Conservation (phyloP, 2,113 vertebrate genomes). For the western clawed frog (Xenopus tropicalis) region DNA sequence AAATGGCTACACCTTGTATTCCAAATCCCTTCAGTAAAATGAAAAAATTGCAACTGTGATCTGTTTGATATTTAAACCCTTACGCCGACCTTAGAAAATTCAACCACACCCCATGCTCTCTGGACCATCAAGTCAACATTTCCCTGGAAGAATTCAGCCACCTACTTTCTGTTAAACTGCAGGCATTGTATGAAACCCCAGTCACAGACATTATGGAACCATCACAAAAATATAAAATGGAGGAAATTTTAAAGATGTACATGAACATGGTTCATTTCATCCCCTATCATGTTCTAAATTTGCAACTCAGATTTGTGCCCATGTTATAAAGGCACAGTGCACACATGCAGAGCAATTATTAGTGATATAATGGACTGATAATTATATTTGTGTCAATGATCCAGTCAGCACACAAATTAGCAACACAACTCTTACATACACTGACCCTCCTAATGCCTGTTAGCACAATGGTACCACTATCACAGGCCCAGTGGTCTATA, state of each 20-base stretch:
- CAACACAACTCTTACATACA: neutral
- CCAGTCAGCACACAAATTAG: neutral
- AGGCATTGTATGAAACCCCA: too few species aligned
- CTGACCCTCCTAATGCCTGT: neutral
- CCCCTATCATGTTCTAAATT: too few species aligned
- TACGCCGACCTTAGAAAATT: conserved; percentile 4
- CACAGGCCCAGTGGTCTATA: conserved; percentile 6
- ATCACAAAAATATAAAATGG: too few species aligned
- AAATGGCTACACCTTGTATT: conserved; percentile 13
- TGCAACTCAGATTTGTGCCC: too few species aligned
- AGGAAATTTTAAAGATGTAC: too few species aligned
- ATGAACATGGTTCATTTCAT: too few species aligned
- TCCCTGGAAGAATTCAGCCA: conserved; percentile 20
- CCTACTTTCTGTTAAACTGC: neutral
- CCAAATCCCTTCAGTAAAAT: conserved; percentile 2
- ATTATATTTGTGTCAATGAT: neutral
- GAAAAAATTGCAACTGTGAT: neutral
- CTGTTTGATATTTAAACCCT: conserved; percentile 18
- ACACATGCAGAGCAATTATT: too few species aligned
- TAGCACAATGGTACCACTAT: neutral
- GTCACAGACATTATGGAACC: too few species aligned
- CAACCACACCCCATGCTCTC: conserved; percentile 40
- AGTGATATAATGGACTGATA: neutral
- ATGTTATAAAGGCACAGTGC: too few species aligned
- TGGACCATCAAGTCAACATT: conserved; percentile 25